phyloP scores from a whole-genome alignment of 1,140 invertebrate genomes.

The Danaus melanippus region DNA sequence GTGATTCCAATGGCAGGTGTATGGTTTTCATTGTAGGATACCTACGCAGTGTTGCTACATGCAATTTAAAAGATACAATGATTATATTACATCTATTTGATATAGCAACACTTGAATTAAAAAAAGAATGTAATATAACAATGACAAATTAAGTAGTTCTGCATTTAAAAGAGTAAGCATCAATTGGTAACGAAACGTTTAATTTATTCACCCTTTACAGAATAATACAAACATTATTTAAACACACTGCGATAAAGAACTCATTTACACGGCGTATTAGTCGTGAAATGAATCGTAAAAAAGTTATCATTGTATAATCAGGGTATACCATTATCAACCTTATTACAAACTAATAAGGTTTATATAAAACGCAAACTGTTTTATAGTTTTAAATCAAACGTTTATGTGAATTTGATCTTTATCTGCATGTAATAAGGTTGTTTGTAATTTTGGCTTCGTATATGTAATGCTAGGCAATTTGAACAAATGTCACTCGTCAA shows the following conservation, averaged over 20 bases:
- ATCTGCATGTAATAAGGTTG: no score
- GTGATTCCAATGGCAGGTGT: constrained; percentile 58
- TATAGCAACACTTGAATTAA: no score
- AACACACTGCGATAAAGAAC: constrained; percentile 65
- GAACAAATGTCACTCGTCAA: constrained; percentile 66
- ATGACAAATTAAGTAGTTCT: not conserved
- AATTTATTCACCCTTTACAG: constrained; percentile 58
- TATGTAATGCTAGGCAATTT: constrained; percentile 47
- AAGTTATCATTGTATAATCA: constrained; percentile 23
- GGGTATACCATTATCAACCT: constrained; percentile 18
- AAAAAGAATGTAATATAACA: not conserved
- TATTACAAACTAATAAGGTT: constrained; percentile 14
- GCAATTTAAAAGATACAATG: constrained; percentile 14
- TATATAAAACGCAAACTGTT: constrained; percentile 12
- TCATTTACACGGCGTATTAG: constrained; percentile 68
- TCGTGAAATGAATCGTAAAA: constrained; percentile 58
- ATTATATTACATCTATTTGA: not conserved
- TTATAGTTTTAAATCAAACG: not conserved
- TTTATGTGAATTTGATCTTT: no score
- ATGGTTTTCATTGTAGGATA: constrained; percentile 23
- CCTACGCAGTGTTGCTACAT: constrained; percentile 7
- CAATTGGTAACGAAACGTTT: constrained; percentile 18
- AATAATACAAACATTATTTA: constrained; percentile 55
- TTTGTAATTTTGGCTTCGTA: constrained; percentile 12
- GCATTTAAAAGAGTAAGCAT: not conserved